Evolutionary conservation across 1,140 invertebrate species (phyloP), one percentile per base, ranked within the genome.

Genomic region (Apis laboriosa): DNA sequence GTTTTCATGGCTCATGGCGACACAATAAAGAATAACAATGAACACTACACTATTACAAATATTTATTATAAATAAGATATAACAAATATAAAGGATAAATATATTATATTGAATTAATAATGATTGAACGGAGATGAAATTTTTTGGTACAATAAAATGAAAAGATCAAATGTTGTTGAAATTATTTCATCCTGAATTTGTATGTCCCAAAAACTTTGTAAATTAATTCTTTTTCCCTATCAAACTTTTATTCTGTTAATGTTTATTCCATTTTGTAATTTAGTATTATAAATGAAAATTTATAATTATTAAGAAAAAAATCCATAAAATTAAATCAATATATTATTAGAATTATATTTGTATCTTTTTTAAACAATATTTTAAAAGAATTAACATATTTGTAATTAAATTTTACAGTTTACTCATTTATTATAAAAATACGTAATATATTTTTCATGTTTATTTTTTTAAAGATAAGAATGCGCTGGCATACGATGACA

Each of bases 101-200:
- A 88, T 88, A 88, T 91, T 91, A 91, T 91, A 90, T 90, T 91
- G 85, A 90, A 90, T 90, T 90, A 90, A 90, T 82, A 83, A 90
- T 89, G 87, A 91, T 90, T 87, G 84, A 90, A 90, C 82, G 87
- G 34, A 91, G 88, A 91, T 91, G 88, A 83, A 88, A 91, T 90
- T 91, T 91, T 91, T 90, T 91, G 90, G 90, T 91, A 91, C 90
- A 91, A 91, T 91, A 91, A 91, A 90, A 89, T 66, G 76, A 90
- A 90, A 90, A 87, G 85, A 84, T 83, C 77, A 90, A 86, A 63
- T 21, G 60, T 68, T 68, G 84, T 74, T 49, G 12, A 8, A 24
- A 77, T 84, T 68, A 86, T 87, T 87, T 28, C 12, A 4, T 49
- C 67, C 67, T 49, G 34, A 70, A 15, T 58, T 70, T 21, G 13